Evolutionary conservation across 2,888 invertebrate species (phyloP), one percentile per base, ranked within the genome.

Genomic region (Liopterus haemorrhoidalis): DNA sequence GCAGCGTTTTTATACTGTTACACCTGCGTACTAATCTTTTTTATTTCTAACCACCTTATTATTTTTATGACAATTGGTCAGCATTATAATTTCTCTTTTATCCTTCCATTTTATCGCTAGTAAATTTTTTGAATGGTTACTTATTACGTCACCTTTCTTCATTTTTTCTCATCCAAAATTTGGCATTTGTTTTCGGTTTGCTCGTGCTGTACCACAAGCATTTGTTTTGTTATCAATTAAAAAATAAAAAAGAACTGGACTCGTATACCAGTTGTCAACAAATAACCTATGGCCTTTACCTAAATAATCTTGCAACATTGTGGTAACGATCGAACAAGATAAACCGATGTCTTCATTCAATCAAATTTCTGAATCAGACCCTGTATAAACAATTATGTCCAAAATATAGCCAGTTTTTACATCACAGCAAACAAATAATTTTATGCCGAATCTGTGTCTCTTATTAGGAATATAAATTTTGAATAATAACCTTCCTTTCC

Each of bases 201-300:
- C 33, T 27, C 51, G 41, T 14, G 57, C 55, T 22, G 56, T 59
- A 14, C 57, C 55, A 45, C 55, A 57, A 15, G 49, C 50, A 41
- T 53, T 51, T 15, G 53, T 54, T 35, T 47, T 31, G 15, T 41
- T 20, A 15, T 27, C 11, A 36, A 38, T 45, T 4, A 51, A 18
- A 8, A 4, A 8, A 8, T 25, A 12, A 39, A 28, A 45, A 6
- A 49, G 27, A 43, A 12, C 28, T 35, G 53, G 57, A 35, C 57
- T 57, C 8, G 54, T 51, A 48, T 59, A 58, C 54, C 54, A 56
- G 21, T 59, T 59, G 38, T 59, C 57, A 2, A 41, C 41, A 40
- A 47, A 55, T 28, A 61, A 41, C n/a, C 41, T 49, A 38, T 59
- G 56, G 4, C 49, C 49, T 33, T 47, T 50, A 24, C 49, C 33